Base-by-base conservation (phyloP, 2,888 invertebrate species). In the Exephanes ischioxanthus region DNA sequence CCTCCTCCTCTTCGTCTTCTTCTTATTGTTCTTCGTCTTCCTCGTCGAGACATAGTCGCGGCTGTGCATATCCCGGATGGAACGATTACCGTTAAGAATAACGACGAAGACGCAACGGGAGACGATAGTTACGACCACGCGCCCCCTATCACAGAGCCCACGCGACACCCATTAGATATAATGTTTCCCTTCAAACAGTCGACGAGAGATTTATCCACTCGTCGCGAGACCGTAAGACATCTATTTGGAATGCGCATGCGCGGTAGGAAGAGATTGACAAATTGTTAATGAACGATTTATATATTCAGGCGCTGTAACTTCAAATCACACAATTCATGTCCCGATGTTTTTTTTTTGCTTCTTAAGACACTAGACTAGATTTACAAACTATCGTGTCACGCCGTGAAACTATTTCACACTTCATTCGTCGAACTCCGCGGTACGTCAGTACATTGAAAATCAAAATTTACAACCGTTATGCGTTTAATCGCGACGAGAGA, bases 101-200 rank as follows among this genome's bases (percentile, higher is more conserved):
- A 84, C 63, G 78, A 84, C 77, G 85, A 83, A 83, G 88, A 71
- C 76, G 83, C 45, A 73, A 51, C 80, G 76, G 71, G 70, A 84
- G 80, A 72, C 80, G 71, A 71, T 77, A 75, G 80, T 81, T 83
- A 91, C 89, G 90, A 92, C 92, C 91, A 92, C 92, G 92, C 91
- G 91, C 89, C 89, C 91, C 90, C 89, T 90, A 90, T 90, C 89
- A 88, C 84, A 78, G 75, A 87, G 86, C 92, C 91, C 92, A 92
- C 92, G 91, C 92, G 90, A 89, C 89, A 89, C 89, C 90, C 89
- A 92, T 92, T 92, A 90, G 83, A 77, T 63, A 72, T 87, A 91
- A 91, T 91, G 88, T 88, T 45, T 86, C 87, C 87, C 89, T 90
- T 91, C 85, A 88, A 90, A 89, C 67, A 76, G 75, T 76, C 77